Conservation (phyloP, 2,888 invertebrate species). For the Girardia tigrina region DNA sequence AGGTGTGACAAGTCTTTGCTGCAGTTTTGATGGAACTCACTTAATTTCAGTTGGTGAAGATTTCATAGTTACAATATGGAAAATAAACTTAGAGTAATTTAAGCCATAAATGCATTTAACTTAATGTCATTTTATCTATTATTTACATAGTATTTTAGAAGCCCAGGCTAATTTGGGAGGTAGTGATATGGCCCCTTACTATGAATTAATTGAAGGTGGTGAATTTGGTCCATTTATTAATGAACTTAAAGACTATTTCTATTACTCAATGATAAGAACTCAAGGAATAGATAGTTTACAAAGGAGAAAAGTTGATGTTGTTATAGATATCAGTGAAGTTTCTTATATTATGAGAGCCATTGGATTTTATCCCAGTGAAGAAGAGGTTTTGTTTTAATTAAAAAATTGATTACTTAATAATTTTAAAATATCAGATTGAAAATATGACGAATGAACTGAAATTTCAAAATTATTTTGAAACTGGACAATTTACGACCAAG, state of each 20-base stretch:
- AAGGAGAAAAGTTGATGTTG: slow-evolving; percentile 56
- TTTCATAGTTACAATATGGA: slow-evolving; percentile 55
- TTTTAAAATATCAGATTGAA: slow-evolving; percentile 48
- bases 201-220: slow-evolving; percentile 61
- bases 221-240: slow-evolving; percentile 60
- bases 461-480: slow-evolving; percentile 52
- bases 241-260: slow-evolving; percentile 64
- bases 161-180: slow-evolving; percentile 48
- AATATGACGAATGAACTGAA: slow-evolving; percentile 51
- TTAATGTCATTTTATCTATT: neutral
- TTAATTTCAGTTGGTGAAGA: slow-evolving; percentile 56
- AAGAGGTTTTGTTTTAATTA: slow-evolving; percentile 59
- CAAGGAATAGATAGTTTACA: slow-evolving; percentile 61
- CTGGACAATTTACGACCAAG: slow-evolving; percentile 52
- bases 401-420: neutral
- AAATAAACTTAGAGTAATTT: slow-evolving; percentile 8
- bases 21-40: slow-evolving; percentile 53
- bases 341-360: slow-evolving; percentile 63
- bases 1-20: slow-evolving; percentile 53
- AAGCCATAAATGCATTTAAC: neutral
- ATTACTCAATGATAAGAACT: slow-evolving; percentile 60
- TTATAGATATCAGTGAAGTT: slow-evolving; percentile 58
- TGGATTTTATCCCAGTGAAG: slow-evolving; percentile 64
- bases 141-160: slow-evolving; percentile 44
- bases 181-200: slow-evolving; percentile 57